phyloP scores from a whole-genome alignment of 2,888 invertebrate species.

The Pachymerium ferrugineum region DNA sequence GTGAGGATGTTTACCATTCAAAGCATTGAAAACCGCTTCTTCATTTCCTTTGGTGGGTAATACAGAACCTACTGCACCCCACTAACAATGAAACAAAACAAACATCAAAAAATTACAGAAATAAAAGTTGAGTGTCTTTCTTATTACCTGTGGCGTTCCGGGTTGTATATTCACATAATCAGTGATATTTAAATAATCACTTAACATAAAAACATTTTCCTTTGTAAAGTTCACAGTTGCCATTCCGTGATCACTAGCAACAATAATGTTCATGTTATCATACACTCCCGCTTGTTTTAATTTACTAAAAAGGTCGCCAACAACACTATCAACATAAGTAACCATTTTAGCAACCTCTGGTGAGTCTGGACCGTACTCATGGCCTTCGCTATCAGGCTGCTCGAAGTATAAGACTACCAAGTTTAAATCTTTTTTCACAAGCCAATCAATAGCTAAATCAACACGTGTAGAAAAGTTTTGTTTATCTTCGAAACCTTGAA shows the following conservation, averaged over 20 bases:
- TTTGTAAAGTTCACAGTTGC: not conserved
- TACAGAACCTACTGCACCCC: not conserved
- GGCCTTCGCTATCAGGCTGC: constrained; percentile 62
- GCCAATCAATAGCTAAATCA: constrained; percentile 58
- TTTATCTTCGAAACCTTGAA: not conserved
- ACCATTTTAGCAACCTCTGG: constrained; percentile 28
- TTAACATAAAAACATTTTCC: not conserved
- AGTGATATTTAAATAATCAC: not conserved
- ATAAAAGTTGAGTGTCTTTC: not conserved
- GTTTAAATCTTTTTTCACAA: constrained; percentile 57
- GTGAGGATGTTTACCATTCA: constrained; percentile 30
- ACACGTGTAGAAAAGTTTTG: constrained; percentile 45
- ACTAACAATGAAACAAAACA: not conserved
- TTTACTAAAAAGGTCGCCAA: constrained; percentile 25
- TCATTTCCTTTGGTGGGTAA: constrained; percentile 2
- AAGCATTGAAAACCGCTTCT: constrained; percentile 30
- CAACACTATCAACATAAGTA: constrained; percentile 26
- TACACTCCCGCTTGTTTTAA: constrained; percentile 25
- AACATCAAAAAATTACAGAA: not conserved
- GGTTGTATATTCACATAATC: no score
- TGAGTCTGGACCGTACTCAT: constrained; percentile 47
- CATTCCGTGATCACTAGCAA: constrained; percentile 36
- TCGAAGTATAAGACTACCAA: constrained; percentile 63
- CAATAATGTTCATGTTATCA: constrained; percentile 33
- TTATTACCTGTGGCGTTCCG: not conserved